Evolutionary conservation across 2,113 vertebrate species (phyloP), one percentile per base, ranked within the genome.

Genomic region (Cromileptes altivelis): DNA sequence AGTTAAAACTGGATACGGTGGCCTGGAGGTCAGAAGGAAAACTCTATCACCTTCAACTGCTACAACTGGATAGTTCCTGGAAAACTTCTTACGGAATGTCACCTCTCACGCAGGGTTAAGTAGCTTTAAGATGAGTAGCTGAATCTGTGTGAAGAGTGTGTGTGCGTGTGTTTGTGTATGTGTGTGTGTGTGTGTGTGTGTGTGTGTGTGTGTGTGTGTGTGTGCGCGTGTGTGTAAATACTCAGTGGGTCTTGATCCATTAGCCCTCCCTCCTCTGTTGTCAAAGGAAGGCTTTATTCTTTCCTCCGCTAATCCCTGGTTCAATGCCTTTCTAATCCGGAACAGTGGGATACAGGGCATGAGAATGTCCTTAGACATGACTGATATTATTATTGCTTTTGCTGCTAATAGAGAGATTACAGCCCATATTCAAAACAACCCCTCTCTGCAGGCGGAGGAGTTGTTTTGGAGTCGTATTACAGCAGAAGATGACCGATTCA

Each of bases 311-410:
- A 93, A 93, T 90, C 83, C 83, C 55, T 2, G 56, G 60, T 87
- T 86, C 83, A 74, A 70, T 84, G 86, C 65, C 60, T 81, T 81
- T 71, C 45, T 87, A 90, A 91, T 90, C 86, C 85, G 14, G 19
- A 85, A 45, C 87, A 84, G 72, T 47, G 77, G 85, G 80, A 85
- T 56, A 58, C 56, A 3, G 33, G 23, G n/a, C 80, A 78, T 69
- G 83, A 88, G 70, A 85, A 81, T n/a, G 73, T 78, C 56, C 71
- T 80, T 3, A 81, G 61, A 79, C 62, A 15, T 49, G 63, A 81
- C 61, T 79, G 80, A 91, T 89, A 88, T 82, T 82, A 89, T 81
- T 67, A 56, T 62, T 81, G 63, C 71, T 75, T 58, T 78, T 55
- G 15, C 65, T 75, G 55, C 84, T 88, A 85, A 79, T 87, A 80